Percentiles rank a stretch among this genome's conserved stretches.
Evolutionary conservation across 2,113 vertebrate species (phyloP).

Genomic region (Passerina amoena): DNA sequence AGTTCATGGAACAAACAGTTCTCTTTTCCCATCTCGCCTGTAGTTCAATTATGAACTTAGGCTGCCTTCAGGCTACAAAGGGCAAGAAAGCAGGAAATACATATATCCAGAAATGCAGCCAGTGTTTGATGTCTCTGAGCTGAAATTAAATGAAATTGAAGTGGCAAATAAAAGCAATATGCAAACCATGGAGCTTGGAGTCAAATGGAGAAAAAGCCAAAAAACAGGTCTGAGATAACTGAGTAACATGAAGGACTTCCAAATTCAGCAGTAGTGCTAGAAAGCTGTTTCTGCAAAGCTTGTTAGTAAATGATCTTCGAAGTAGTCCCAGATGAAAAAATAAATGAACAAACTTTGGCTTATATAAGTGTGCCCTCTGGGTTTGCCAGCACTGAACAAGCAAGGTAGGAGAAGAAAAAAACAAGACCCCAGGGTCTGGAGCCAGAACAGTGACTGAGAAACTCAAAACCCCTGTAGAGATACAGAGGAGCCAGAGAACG

Average conservation of each 20-base stretch:
- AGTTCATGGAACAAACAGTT: constrained; percentile 7
- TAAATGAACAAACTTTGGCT: not conserved
- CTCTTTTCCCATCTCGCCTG: not conserved
- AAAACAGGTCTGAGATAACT: not conserved
- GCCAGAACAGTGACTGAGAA: not conserved
- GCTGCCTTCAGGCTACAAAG: constrained; percentile 41
- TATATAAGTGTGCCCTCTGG: not conserved
- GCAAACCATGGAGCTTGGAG: not conserved
- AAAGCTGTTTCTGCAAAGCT: not conserved
- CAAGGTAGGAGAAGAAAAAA: not conserved
- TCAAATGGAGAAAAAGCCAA: not conserved
- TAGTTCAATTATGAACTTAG: constrained; percentile 39
- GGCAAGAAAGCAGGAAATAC: constrained; percentile 3
- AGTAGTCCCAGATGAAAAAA: not conserved
- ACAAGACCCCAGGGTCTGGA: not conserved
- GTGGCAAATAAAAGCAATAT: not conserved
- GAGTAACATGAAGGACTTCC: not conserved
- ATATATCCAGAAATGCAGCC: constrained; percentile 7
- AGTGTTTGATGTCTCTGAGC: constrained; percentile 22
- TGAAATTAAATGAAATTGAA: not conserved
- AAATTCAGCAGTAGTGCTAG: not conserved
- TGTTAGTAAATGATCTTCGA: not conserved
- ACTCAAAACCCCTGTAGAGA: not conserved
- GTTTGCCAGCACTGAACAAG: not conserved
- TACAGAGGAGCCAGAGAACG: not conserved